Conservation (phyloP, 2,113 vertebrate species). For the Sander lucioperca region DNA sequence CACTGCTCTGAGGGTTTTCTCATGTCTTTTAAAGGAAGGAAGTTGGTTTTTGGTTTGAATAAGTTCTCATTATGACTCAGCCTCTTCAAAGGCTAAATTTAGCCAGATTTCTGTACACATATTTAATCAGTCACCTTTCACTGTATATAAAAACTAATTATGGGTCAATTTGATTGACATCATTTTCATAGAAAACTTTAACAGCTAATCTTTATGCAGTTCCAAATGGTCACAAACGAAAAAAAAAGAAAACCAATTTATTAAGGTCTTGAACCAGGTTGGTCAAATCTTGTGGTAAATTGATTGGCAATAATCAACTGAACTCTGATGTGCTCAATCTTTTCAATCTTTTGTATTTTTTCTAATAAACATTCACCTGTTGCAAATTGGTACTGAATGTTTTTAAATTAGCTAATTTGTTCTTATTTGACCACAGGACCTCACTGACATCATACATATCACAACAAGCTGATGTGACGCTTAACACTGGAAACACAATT, state of each 20-base stretch:
- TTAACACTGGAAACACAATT: not conserved
- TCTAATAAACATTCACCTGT: not conserved
- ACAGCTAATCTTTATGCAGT: not conserved
- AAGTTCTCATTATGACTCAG: not conserved
- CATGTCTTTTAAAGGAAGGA: not conserved
- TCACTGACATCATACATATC: not conserved
- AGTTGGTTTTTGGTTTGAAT: not conserved
- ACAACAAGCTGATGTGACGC: not conserved
- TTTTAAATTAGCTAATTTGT: not conserved
- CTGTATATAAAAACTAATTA: slow-evolving; percentile 7
- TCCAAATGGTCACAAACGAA: slow-evolving; percentile 6
- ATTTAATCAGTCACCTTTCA: slow-evolving; percentile 7
- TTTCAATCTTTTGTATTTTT: not conserved
- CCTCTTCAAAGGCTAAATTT: not conserved
- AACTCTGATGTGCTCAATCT: not conserved
- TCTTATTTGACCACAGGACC: slow-evolving; percentile 1
- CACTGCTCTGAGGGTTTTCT: fast-evolving
- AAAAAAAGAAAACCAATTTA: not conserved
- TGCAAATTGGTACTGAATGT: not conserved
- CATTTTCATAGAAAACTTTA: not conserved
- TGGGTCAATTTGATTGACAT: not conserved
- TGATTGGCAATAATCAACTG: not conserved
- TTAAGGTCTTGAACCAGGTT: slow-evolving; percentile 13
- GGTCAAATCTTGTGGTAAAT: not conserved
- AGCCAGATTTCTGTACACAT: not conserved